These are phyloP conservation scores for Ceratina australensis DNA, from an alignment of 1,140 invertebrate genomes.

Conservation along the genomic window DNA sequence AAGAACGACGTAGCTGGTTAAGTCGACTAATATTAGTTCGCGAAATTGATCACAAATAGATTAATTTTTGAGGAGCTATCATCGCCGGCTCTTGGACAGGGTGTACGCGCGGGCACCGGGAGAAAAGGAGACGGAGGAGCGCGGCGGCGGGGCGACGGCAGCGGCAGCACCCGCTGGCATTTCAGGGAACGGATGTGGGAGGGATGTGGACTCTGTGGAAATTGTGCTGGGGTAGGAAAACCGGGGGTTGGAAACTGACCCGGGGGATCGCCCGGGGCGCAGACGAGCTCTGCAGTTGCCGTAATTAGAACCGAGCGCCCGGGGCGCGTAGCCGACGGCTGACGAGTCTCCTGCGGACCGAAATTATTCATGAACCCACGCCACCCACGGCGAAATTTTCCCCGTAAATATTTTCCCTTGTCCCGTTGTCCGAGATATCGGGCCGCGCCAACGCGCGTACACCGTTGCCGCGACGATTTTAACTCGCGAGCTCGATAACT, in stretches of 20 bases:
- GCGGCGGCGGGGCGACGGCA: not conserved
- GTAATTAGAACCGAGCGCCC: slow-evolving; percentile 77
- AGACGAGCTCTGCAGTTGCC: slow-evolving; percentile 75
- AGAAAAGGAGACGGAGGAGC: not conserved
- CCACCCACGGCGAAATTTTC: slow-evolving; percentile 74
- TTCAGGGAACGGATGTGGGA: slow-evolving; percentile 59
- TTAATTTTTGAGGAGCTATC: not conserved
- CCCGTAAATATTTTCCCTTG: slow-evolving; percentile 78
- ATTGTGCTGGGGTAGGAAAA: slow-evolving; percentile 65
- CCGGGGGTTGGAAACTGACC: slow-evolving; percentile 67
- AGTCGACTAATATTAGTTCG: too few species aligned
- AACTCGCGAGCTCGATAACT: too few species aligned
- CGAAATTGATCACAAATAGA: too few species aligned
- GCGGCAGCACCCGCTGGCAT: slow-evolving; percentile 46
- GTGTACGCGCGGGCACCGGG: not conserved
- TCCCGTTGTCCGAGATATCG: slow-evolving; percentile 68
- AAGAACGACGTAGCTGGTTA: too few species aligned
- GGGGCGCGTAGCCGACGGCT: slow-evolving; percentile 67
- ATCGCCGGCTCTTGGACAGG: not conserved
- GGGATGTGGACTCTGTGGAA: slow-evolving; percentile 66
- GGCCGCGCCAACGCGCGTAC: not conserved
- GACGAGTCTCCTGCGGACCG: slow-evolving; percentile 76
- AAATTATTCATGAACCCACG: slow-evolving; percentile 79
- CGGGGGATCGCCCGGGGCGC: slow-evolving; percentile 62
- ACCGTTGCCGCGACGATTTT: too few species aligned